phyloP scores from a whole-genome alignment of 1,140 invertebrate genomes.

The Drosophila sproati region DNA sequence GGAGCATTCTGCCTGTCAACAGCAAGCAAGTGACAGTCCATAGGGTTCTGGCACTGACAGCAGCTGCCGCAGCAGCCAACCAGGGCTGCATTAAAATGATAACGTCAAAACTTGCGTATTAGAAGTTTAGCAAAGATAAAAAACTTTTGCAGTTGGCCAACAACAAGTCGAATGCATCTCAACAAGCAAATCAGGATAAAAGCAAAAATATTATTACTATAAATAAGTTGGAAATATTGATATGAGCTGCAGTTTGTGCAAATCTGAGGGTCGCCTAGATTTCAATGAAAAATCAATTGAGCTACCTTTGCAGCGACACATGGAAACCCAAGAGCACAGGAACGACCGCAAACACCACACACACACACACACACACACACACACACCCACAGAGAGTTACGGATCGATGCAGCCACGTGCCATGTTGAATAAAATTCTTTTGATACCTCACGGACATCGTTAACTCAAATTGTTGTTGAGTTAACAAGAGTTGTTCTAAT shows the following conservation, averaged over 20 bases:
- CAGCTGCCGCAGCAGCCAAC: conserved; percentile 11
- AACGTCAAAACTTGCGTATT: conserved; percentile 48
- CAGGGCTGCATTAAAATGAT: conserved; percentile 52
- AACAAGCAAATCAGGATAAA: conserved; percentile 7
- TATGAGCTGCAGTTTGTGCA: not conserved
- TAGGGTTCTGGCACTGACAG: not conserved
- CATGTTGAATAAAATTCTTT: conserved; percentile 35
- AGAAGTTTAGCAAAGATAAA: conserved; percentile 2
- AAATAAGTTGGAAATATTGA: conserved; percentile 5
- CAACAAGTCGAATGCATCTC: conserved; percentile 1
- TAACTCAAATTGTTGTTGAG: conserved; percentile 74
- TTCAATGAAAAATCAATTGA: conserved; percentile 35
- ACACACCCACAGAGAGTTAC: conserved; percentile 9
- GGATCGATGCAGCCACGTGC: conserved; percentile 61
- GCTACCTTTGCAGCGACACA: conserved; percentile 17
- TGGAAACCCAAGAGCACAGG: conserved; percentile 18
- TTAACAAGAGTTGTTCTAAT: conserved; percentile 44
- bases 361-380: not conserved
- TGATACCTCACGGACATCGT: conserved; percentile 73
- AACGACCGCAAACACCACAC: not conserved
- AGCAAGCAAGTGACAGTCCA: conserved; percentile 49
- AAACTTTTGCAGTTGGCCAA: not conserved
- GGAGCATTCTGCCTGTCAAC: conserved; percentile 9
- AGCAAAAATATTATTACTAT: not conserved
- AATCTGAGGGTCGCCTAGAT: not conserved